Base-by-base conservation (phyloP, 2,113 vertebrate species). In the Podiceps cristatus region DNA sequence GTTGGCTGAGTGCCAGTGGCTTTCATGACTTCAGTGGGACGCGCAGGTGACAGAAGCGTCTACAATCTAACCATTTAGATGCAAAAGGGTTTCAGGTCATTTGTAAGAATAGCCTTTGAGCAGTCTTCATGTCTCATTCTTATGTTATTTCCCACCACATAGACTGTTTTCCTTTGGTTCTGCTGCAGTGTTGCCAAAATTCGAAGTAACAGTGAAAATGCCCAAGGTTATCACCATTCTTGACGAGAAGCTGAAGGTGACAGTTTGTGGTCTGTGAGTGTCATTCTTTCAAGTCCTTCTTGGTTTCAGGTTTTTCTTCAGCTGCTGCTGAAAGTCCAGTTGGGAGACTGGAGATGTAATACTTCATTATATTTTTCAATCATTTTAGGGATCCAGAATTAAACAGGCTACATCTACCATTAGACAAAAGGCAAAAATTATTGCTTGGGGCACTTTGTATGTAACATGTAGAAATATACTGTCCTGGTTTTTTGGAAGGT, bases 101-200 rank as follows among this genome's bases (percentile, higher is more conserved):
- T 63, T 86, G 10, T 58, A 60, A 90, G n/a, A 79, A 35, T 10
- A 49, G 47, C n/a, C 13, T 80, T 42, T 68, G 52, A 76, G 49
- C n/a, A 56, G 45, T n/a, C 8, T 66, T 76, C 24, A 13, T 40
- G 13, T 68, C 49, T 85, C 25, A 13, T 62, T 59, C 23, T 40
- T 59, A 33, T 28, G 45, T 59, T 91, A 88, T n/a, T 64, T 31
- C 29, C 18, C 15, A 59, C 13, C 18, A 73, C 40, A 47, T 11
- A 33, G 25, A 73, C 44, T 45, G 20, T 89, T 94, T 79, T 91
- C 23, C 35, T 91, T 94, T 85, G 33, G 5, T 94, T 93, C 67
- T 86, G 47, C 55, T 85, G 86, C 96, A 98, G 98, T 98, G 73
- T 95, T 98, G 76, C 98, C 98, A 63, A 98, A 98, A 82, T 98